Conservation (phyloP, 2,113 vertebrate species). For the Naja naja region DNA sequence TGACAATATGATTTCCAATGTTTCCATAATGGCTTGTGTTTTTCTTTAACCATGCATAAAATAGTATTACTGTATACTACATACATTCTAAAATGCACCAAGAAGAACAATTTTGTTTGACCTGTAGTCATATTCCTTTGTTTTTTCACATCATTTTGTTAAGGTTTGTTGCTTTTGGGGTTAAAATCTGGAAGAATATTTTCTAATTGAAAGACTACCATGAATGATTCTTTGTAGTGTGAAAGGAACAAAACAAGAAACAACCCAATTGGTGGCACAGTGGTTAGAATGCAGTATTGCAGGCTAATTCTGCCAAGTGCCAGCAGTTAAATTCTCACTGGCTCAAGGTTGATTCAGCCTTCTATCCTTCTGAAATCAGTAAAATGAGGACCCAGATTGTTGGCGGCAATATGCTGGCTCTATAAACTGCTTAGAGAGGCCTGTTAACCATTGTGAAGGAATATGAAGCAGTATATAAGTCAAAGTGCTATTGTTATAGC, state of each 20-base stretch:
- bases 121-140: conserved; percentile 34
- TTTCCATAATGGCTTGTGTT: conserved; percentile 19
- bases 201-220: not conserved
- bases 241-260: not conserved
- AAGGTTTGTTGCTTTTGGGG: conserved; percentile 18
- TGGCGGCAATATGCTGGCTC: too few species aligned
- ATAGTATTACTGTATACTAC: conserved; percentile 22
- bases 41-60: conserved; percentile 43
- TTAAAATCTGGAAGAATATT: conserved; percentile 21
- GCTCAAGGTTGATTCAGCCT: too few species aligned
- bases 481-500: too few species aligned
- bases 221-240: not conserved
- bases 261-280: too few species aligned
- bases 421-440: too few species aligned
- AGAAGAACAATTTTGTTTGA: conserved; percentile 40
- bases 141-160: conserved; percentile 20
- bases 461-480: too few species aligned
- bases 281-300: too few species aligned
- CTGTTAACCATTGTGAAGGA: too few species aligned
- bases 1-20: conserved; percentile 37
- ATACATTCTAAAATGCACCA: conserved; percentile 33
- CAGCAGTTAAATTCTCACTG: too few species aligned
- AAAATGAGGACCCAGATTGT: too few species aligned
- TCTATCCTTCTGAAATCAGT: too few species aligned
- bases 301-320: too few species aligned